Conservation (phyloP, 1,140 invertebrate species). For the Chrysomallon squamiferum region DNA sequence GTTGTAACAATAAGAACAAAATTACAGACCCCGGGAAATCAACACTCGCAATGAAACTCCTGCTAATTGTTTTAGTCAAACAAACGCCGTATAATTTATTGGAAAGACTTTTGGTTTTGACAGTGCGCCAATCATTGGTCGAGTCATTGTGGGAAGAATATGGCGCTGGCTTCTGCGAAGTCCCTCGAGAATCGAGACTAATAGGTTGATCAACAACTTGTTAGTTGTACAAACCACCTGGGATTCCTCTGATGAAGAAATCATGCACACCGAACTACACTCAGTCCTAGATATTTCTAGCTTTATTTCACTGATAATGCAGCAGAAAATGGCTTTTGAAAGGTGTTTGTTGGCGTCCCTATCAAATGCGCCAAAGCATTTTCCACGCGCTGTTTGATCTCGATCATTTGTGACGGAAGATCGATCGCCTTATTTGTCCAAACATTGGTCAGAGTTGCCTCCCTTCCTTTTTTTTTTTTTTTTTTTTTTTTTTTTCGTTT, state of each 20-base stretch:
- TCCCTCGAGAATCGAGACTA: not conserved
- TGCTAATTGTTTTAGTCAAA: conserved; percentile 8
- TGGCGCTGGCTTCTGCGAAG: not conserved
- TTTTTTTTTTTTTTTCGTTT: too few species aligned
- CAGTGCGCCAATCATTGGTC: not conserved
- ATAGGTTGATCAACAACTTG: conserved; percentile 10
- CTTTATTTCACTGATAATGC: conserved; percentile 7
- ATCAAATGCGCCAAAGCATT: not conserved
- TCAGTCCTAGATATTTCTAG: not conserved
- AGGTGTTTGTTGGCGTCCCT: not conserved
- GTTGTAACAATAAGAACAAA: conserved; percentile 4
- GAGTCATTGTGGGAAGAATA: not conserved
- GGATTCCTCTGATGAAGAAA: conserved; percentile 4
- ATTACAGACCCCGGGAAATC: conserved; percentile 1
- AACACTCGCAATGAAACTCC: not conserved
- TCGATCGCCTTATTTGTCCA: conserved; percentile 1
- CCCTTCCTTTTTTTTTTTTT: too few species aligned
- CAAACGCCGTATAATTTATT: conserved; percentile 5
- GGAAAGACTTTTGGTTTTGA: conserved; percentile 5
- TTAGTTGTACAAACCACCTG: not conserved
- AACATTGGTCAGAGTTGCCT: not conserved
- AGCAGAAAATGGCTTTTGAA: conserved; percentile 1
- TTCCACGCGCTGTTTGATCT: conserved; percentile 1
- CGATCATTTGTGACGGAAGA: conserved; percentile 2
- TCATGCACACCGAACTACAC: conserved; percentile 3